Conservation (phyloP, 2,888 invertebrate species). For the Zootermopsis nevadensis region DNA sequence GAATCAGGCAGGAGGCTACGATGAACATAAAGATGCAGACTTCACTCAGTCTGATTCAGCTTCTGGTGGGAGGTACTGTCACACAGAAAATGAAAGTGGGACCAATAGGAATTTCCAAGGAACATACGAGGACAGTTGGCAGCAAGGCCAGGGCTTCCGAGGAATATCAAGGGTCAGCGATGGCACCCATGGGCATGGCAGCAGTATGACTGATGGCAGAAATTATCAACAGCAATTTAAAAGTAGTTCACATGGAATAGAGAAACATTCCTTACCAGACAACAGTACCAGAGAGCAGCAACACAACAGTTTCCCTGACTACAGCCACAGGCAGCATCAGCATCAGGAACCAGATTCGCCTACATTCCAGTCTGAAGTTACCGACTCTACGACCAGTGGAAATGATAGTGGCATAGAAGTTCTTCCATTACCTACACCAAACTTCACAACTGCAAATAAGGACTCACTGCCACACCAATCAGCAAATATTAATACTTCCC, state of each 20-base stretch:
- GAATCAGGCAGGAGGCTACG: slow-evolving; percentile 1
- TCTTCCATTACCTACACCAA: slow-evolving; percentile 25
- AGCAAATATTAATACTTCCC: neutral
- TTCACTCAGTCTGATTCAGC: neutral
- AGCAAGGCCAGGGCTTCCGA: slow-evolving; percentile 17
- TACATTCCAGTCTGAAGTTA: slow-evolving; percentile 27
- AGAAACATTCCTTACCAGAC: slow-evolving; percentile 33
- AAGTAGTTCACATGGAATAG: neutral
- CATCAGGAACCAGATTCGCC: slow-evolving; percentile 33
- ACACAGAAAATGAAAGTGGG: slow-evolving; percentile 16
- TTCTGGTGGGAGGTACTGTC: slow-evolving; percentile 7
- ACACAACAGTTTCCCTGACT: slow-evolving; percentile 12
- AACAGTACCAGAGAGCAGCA: slow-evolving; percentile 29
- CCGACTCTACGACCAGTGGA: slow-evolving; percentile 4
- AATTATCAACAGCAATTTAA: slow-evolving; percentile 29
- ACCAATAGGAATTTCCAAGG: slow-evolving; percentile 16
- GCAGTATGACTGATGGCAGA: slow-evolving; percentile 12
- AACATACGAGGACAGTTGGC: slow-evolving; percentile 32
- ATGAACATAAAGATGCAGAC: slow-evolving; percentile 27
- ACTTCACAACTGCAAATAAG: neutral
- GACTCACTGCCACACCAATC: neutral
- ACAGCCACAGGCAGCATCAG: slow-evolving; percentile 23
- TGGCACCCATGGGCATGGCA: neutral
- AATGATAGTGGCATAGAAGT: slow-evolving; percentile 32
- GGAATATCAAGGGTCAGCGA: slow-evolving; percentile 12